Base-by-base conservation (phyloP, 2,888 invertebrate species). In the Timema cristinae region DNA sequence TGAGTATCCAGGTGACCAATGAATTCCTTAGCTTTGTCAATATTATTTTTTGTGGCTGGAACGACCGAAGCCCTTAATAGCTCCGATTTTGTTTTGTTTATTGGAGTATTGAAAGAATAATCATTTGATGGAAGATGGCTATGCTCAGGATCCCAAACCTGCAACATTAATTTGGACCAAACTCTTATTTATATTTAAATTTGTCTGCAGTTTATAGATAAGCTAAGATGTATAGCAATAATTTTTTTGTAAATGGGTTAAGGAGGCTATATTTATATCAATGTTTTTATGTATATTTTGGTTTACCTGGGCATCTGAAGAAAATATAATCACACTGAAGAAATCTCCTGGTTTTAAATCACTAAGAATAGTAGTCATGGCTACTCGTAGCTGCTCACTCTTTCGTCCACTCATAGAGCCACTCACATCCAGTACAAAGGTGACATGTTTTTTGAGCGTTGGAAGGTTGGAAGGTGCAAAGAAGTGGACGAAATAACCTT, bases 11-110 rank as follows among this genome's bases (percentile, higher is more conserved):
- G 81, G 75, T 85, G 81, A 72, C 85, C 82, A 52, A 89, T 83
- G 74, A 87, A 86, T 76, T 84, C 79, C 78, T 87, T 87, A 0
- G 89, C 89, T 76, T 86, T 86, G 15, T 82, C 82, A 15, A 88
- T 84, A 80, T 88, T 87, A 51, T 85, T 84, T 0, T 82, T 79
- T 0, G 84, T 86, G 10, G 85, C 89, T 50, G 81, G 82, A 47
- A 73, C 69, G 50, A 88, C 86, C 70, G 87, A 84, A 54, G 86
- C 76, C 77, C 0, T 76, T 77, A 54, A 48, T 8, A 61, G 50
- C 67, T 68, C 70, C 9, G 66, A 4, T 2, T 32, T 32, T 32
- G 1, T 16, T 15, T 70, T 32, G 32, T 32, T 32, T 32, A 32
- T 32, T 32, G 32, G 32, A 32, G 32, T 32, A 32, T 32, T 4